These are phyloP conservation scores for Nothocercus julius DNA, from an alignment of 2,113 vertebrate genomes.

Conservation along the genomic window DNA sequence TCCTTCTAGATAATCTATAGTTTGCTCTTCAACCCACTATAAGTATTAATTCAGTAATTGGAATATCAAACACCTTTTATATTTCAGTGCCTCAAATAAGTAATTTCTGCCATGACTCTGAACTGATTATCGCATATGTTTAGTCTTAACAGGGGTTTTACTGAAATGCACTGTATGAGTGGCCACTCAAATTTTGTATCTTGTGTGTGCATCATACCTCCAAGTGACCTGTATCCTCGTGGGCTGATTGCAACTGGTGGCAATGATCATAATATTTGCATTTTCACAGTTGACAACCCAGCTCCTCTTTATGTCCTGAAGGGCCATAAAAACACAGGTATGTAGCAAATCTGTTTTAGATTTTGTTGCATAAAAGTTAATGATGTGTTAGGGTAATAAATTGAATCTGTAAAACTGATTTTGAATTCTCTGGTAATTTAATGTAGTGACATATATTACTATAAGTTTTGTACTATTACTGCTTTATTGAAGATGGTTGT, in stretches of 20 bases:
- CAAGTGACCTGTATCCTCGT: conserved; percentile 89
- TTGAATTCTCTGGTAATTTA: background rate
- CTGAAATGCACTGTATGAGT: conserved; percentile 92
- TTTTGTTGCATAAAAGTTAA: background rate
- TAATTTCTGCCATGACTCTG: background rate
- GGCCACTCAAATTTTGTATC: conserved; percentile 96
- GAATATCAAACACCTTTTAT: background rate
- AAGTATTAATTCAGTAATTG: background rate
- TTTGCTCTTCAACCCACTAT: background rate
- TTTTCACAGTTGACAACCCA: conserved; percentile 88
- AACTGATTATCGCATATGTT: conserved; percentile 53
- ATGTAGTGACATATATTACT: background rate
- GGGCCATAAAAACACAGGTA: conserved; percentile 95
- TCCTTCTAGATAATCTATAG: background rate
- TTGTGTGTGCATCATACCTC: conserved; percentile 92
- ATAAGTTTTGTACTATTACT: background rate
- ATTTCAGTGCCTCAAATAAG: background rate
- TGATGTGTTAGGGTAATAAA: background rate
- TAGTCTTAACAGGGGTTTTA: conserved; percentile 89
- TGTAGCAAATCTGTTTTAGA: background rate
- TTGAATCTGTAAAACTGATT: background rate
- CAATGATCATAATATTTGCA: conserved; percentile 94
- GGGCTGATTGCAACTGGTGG: conserved; percentile 95
- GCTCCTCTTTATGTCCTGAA: conserved; percentile 87
- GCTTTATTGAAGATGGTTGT: background rate